Percentiles rank a stretch among this genome's conserved stretches.
These are phyloP conservation scores for Hedychridium roseum DNA, from an alignment of 2,888 invertebrate species.

Conservation along the genomic window DNA sequence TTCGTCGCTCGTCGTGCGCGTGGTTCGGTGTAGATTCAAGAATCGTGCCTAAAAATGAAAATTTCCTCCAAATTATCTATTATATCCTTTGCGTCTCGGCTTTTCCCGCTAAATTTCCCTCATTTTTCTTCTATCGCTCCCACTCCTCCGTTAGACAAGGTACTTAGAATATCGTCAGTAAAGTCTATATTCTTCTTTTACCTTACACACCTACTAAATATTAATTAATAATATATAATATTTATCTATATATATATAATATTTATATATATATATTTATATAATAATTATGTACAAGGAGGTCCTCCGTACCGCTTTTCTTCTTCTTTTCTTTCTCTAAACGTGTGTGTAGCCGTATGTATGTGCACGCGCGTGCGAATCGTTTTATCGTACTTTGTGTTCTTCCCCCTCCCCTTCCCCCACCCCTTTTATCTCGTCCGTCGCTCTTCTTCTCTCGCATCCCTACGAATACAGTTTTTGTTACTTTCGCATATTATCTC, in stretches of 20 bases:
- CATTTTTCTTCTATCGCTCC: conserved; percentile 7
- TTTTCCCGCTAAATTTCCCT: conserved; percentile 12
- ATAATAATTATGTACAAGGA: conserved; percentile 59
- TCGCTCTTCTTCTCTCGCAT: conserved; percentile 1
- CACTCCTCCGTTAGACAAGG: conserved; percentile 47
- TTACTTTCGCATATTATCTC: conserved; percentile 14
- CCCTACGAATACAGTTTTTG: conserved; percentile 9
- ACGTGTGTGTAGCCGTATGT: too few species aligned
- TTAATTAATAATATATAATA: conserved; percentile 53
- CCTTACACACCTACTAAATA: conserved; percentile 59
- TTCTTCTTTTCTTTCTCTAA: conserved; percentile 13
- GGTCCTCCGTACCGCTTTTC: conserved; percentile 45
- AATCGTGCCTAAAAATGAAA: background rate
- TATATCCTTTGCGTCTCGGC: too few species aligned
- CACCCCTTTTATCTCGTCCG: conserved; percentile 5
- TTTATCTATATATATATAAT: conserved; percentile 32
- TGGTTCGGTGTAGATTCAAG: too few species aligned
- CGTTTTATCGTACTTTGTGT: conserved; percentile 9
- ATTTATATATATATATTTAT: conserved; percentile 50
- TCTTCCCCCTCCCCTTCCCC: background rate
- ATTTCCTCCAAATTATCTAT: conserved; percentile 4
- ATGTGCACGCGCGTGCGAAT: conserved; percentile 24
- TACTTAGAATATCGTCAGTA: conserved; percentile 57
- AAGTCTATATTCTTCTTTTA: conserved; percentile 49
- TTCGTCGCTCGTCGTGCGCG: too few species aligned